Evolutionary conservation across 2,888 invertebrate species (phyloP).

Genomic region (Cepaea hortensis): DNA sequence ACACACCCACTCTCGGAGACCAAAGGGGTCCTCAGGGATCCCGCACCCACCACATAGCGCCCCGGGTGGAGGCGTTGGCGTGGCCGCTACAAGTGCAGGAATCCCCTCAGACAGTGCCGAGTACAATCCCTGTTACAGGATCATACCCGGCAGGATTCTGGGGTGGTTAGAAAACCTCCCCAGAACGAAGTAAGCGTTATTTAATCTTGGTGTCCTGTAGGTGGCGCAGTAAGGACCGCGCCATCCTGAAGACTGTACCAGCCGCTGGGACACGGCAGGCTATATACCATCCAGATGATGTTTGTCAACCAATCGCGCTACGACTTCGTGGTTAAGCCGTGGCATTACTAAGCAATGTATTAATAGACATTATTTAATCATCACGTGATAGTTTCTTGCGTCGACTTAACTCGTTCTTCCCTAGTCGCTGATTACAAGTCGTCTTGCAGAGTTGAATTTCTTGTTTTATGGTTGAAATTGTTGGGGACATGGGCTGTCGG

Average conservation of each 20-base stretch:
- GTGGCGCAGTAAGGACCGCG: background rate
- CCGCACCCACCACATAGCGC: slow-evolving; percentile 19
- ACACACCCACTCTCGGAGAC: background rate
- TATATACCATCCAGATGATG: too few relatives aligned
- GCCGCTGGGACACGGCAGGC: background rate
- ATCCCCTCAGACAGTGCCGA: background rate
- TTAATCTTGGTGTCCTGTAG: background rate
- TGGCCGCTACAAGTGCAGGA: slow-evolving; percentile 3
- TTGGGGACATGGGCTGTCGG: too few relatives aligned
- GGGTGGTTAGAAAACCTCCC: slow-evolving; percentile 1
- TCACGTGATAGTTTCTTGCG: too few relatives aligned
- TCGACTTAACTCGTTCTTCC: too few relatives aligned
- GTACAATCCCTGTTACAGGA: background rate
- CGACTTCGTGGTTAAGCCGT: too few relatives aligned
- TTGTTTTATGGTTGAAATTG: too few relatives aligned
- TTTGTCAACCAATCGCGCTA: too few relatives aligned
- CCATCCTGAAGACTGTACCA: background rate
- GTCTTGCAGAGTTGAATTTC: too few relatives aligned
- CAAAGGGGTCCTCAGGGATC: slow-evolving; percentile 2
- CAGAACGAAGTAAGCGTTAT: slow-evolving; percentile 32
- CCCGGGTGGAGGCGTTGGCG: slow-evolving; percentile 3
- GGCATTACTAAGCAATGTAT: too few relatives aligned
- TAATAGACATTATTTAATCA: too few relatives aligned
- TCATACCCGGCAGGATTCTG: background rate
- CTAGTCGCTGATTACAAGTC: too few relatives aligned